Evolutionary conservation across 2,888 invertebrate species (phyloP), one percentile per base, ranked within the genome.

Genomic region (Rhingia campestris): DNA sequence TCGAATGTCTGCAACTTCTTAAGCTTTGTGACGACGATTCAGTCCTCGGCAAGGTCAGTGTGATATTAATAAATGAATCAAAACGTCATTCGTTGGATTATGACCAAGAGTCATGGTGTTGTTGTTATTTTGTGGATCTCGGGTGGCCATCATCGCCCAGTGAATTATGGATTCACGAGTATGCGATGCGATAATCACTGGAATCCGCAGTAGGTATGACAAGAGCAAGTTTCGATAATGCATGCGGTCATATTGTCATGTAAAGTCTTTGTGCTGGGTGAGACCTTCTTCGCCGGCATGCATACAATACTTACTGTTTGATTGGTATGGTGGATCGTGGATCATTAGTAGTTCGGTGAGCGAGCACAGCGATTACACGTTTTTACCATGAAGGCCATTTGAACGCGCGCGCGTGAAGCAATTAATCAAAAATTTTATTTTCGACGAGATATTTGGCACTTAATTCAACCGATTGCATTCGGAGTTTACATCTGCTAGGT

Each of bases 351-450:
- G 37, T 37, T 47, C 33, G 49, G 69, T n/a, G 51, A 35, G 66
- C 45, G 54, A 56, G 45, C 41, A 54, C 41, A 54, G 10, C 53
- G 53, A 12, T 22, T 22, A 56, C 9, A 12, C 63, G 10, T 22
- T 7, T n/a, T 7, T 10, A 47, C n/a, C 41, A 58, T 39, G 64
- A 75, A 66, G 74, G 64, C 14, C 64, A 41, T 59, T 66, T 37
- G 39, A 66, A 12, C 58, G 74, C 58, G 35, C 51, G 39, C 58
- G 43, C 43, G 59, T 59, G 45, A 54, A 43, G 72, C 66, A 73
- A 80, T 80, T 67, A 66, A 80, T 80, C 79, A 66, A 33, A 64
- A 59, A 14, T 4, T 67, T 12, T 45, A n/a, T 51, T 43, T 33
- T 51, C 66, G 30, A 41, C 22, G 22, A 37, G 39, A 58, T 58